Conservation (phyloP, 2,888 invertebrate genomes). For the Sialis lutaria region DNA sequence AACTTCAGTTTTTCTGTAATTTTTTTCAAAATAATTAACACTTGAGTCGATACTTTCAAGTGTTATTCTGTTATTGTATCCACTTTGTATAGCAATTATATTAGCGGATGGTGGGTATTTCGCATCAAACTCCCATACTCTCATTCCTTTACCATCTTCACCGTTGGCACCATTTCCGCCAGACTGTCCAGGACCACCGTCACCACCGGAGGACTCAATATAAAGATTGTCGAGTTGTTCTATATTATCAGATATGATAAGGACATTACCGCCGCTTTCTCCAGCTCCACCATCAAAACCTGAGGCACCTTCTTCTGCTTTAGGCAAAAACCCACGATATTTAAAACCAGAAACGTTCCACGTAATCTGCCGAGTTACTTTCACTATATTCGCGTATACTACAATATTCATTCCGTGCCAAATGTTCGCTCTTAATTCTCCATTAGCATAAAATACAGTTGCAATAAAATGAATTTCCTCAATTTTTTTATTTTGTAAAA, state of each 20-base stretch:
- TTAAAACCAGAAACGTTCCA: constrained; percentile 14
- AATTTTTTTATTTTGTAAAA: constrained; percentile 5
- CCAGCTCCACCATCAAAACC: constrained; percentile 14
- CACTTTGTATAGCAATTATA: not conserved
- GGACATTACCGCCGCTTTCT: constrained; percentile 16
- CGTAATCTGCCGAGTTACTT: constrained; percentile 8
- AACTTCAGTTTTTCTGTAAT: too few relatives aligned
- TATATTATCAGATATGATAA: constrained; percentile 10
- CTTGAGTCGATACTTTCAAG: too few relatives aligned
- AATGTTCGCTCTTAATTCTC: constrained; percentile 6
- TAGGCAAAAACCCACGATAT: constrained; percentile 8
- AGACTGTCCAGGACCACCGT: constrained; percentile 15
- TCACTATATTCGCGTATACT: constrained; percentile 10
- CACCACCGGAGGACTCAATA: constrained; percentile 15
- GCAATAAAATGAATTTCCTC: constrained; percentile 13
- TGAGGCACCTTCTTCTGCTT: constrained; percentile 7
- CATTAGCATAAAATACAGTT: constrained; percentile 11
- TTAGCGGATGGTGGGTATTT: constrained; percentile 5
- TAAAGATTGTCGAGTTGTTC: constrained; percentile 11
- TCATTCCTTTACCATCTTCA: constrained; percentile 9
- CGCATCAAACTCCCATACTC: not conserved
- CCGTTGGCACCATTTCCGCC: constrained; percentile 15
- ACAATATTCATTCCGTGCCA: constrained; percentile 14
- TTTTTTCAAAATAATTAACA: too few relatives aligned
- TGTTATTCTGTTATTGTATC: too few relatives aligned